Base-by-base conservation (phyloP, 2,888 invertebrate species). In the Euphydryas editha region DNA sequence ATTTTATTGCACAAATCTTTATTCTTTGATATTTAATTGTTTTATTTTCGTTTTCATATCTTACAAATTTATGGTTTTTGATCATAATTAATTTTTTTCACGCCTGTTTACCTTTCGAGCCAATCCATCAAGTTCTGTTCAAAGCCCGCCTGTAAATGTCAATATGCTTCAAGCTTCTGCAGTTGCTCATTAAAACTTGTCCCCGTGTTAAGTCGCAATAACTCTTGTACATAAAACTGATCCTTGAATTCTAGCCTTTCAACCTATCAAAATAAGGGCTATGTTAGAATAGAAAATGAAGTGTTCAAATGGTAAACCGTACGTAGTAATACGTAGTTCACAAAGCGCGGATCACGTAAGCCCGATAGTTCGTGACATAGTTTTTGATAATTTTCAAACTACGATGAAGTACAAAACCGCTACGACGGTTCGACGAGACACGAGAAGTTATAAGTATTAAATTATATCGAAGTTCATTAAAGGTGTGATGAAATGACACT, bases 141-240 rank as follows among this genome's bases (percentile, higher is more conserved):
- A 17, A 24, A 64, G 39, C 59, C 57, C 58, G 24, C 36, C 58
- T 39, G 20, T 58, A 61, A 64, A 65, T 61, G 68, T 68, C 68
- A 68, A 68, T 68, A 68, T 58, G 37, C 51, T 68, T 58, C 64
- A 61, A 49, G 59, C 58, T 49, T 62, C 49, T 66, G 71, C 60
- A 65, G 69, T 67, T 72, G 70, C 75, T 73, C 75, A 73, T 75
- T 75, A 75, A 74, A 75, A 75, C 69, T 74, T 74, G 67, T 71
- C 67, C 47, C 51, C 67, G 60, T 69, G 69, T 72, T 72, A 68
- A 69, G 68, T 70, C 66, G 60, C 64, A 62, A 67, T 71, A 73
- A 67, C 47, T 65, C 62, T 44, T 54, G 57, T 67, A 71, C 62
- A 30, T 59, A 17, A 56, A 51, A 15, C 24, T 13, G 37, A 39